Evolutionary conservation across 2,797 vertebrate species (phyloP).

Genomic region (Holocentrus rufus): DNA sequence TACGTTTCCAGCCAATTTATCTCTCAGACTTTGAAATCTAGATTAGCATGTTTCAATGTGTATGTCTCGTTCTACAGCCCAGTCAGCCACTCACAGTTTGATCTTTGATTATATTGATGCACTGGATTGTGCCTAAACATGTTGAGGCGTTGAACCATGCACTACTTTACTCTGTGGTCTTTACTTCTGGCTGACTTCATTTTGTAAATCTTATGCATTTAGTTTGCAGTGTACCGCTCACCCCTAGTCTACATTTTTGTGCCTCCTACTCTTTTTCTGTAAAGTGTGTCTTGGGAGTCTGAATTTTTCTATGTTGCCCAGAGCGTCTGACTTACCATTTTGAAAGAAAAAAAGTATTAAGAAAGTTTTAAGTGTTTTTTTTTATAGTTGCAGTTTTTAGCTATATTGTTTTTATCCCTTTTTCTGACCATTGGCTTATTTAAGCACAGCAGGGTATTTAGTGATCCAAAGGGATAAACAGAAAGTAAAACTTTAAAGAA

Average conservation of each 20-base stretch:
- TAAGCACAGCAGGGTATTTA: background rate
- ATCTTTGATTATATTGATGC: slow-evolving; percentile 13
- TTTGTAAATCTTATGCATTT: background rate
- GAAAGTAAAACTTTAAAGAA: no score
- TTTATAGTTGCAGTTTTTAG: no score
- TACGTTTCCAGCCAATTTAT: slow-evolving; percentile 17
- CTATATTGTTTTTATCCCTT: background rate
- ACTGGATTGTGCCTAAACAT: slow-evolving; percentile 18
- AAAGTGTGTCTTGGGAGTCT: background rate
- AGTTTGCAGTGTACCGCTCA: background rate
- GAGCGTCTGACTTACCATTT: no score
- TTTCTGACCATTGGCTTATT: background rate
- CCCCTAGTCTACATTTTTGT: background rate
- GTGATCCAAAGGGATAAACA: background rate
- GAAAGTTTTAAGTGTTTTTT: no score
- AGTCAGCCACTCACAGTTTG: slow-evolving; percentile 10
- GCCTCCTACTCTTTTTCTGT: background rate
- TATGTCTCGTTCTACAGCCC: slow-evolving; percentile 17
- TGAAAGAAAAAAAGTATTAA: no score
- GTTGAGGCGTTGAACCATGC: slow-evolving; percentile 10
- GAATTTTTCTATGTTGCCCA: no score
- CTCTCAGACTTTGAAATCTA: slow-evolving; percentile 50
- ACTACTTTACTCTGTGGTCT: slow-evolving; percentile 1
- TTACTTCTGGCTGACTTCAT: background rate
- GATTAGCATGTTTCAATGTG: slow-evolving; percentile 25